Evolutionary conservation across 2,797 vertebrate species (phyloP), one percentile per base, ranked within the genome.

Genomic region (Danio albolineatus): DNA sequence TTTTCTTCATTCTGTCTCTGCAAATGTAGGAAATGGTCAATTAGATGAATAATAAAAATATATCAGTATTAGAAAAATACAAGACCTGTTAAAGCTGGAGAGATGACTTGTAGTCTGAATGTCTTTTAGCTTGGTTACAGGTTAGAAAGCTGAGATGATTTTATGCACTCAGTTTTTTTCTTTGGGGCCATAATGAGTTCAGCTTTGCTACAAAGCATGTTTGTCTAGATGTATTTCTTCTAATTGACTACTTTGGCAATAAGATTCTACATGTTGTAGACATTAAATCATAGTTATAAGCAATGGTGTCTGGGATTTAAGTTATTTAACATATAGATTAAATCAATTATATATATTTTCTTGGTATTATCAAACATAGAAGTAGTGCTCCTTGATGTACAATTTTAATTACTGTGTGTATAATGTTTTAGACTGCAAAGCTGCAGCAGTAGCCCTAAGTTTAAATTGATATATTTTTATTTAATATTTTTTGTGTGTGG

Each of bases 191-290:
- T 12, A 64, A 3, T 19, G 10, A 48, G 54, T 74, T 72, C 75
- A 48, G 28, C 16, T 65, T 76, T 71, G 12, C 51, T 72, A 3
- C 64, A 44, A 43, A 66, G 59, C 59, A 76, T 78, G 74, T 7
- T 78, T 65, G 28, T 13, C 21, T n/a, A 44, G 53, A 61, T 80
- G 28, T 73, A 46, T 43, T 8, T 2, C 7, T 1, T 43, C 17
- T 76, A 48, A 19, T 51, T 73, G 65, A 17, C 28, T 36, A n/a
- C 56, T 19, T 19, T 48, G 39, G 59, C 0, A 9, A 74, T 44
- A 9, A 17, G 9, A n/a, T 76, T 62, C 69, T 71, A 12, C 2
- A 12, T n/a, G n/a, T 73, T 73, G 49, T 21, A 21, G n/a, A 46
- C 72, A 7, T 64, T 46, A 38, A 70, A 60, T 78, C 7, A 21